Evolutionary conservation across 2,113 vertebrate genomes (phyloP), one percentile per base, ranked within the genome.

Genomic region (Aldabrachelys gigantea): DNA sequence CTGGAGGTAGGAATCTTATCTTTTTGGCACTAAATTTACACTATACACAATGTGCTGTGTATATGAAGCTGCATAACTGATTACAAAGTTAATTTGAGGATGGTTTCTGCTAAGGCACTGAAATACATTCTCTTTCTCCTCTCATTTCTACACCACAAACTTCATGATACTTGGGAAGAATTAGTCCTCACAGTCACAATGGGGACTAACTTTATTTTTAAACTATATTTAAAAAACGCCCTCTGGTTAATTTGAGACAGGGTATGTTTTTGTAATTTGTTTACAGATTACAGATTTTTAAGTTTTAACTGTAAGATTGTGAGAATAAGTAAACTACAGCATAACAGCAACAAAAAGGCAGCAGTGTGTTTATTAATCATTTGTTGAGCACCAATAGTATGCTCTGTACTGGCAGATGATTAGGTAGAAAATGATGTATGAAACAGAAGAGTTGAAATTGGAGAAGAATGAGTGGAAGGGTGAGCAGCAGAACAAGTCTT

Each of bases 31-130:
- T 87, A 65, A 9, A 53, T 75, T 89, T 81, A 56, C 2, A 44
- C 91, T 94, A 94, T 88, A 92, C 62, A 69, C 81, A 94, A 3
- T 25, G 88, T 2, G 2, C 85, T 14, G 14, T 92, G 82, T 90
- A 95, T 85, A 88, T 49, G 95, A 54, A 86, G 82, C 49, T 84
- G 82, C 76, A 96, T 95, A 95, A 87, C 84, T 82, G 54, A 91
- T 93, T 94, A 96, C 86, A 56, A 54, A 94, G 94, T 2, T 81
- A 96, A 94, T 76, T 87, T 95, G 82, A 35, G 31, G 59, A 14
- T 65, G 29, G 31, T 35, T 69, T 35, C 62, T 69, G 35, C 16
- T 21, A 69, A 69, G 35, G 62, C 62, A 69, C 14, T 8, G 57
- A n/a, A 69, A 69, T 44, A 16, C 85, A 8, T 52, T 56, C 22